Percentiles rank a stretch among this genome's conserved stretches.
phyloP scores from a whole-genome alignment of 2,888 invertebrate genomes.

The Alviniconcha strummeri region DNA sequence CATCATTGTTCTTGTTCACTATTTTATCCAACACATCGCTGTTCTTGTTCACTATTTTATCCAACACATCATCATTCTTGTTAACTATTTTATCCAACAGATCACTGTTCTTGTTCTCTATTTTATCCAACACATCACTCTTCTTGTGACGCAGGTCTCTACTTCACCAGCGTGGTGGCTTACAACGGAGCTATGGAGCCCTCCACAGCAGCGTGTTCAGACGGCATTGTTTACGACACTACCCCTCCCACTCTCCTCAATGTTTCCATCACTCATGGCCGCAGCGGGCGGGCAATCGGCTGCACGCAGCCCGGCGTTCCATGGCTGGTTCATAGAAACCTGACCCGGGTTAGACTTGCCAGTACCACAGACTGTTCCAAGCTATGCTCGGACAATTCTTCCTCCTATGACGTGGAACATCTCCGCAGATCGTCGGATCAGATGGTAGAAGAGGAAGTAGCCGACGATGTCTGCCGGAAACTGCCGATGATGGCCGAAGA shows the following conservation, averaged over 20 bases:
- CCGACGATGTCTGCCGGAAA: slow-evolving; percentile 34
- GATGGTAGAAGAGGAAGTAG: slow-evolving; percentile 27
- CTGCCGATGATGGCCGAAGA: slow-evolving; percentile 31
- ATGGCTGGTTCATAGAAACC: slow-evolving; percentile 36
- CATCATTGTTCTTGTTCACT: too few species aligned
- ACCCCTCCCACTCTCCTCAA: slow-evolving; percentile 21
- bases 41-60: too few species aligned
- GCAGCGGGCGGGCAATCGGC: neutral
- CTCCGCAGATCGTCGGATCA: neutral
- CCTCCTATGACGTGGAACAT: neutral
- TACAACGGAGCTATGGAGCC: slow-evolving; percentile 56
- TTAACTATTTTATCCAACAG: too few species aligned
- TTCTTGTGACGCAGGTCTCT: slow-evolving; percentile 38
- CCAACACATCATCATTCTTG: too few species aligned
- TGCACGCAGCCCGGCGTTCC: slow-evolving; percentile 24
- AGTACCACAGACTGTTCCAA: slow-evolving; percentile 15
- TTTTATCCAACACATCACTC: neutral
- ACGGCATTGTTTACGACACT: slow-evolving; percentile 50
- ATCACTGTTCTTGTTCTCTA: too few species aligned
- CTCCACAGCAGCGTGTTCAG: slow-evolving; percentile 53
- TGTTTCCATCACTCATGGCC: slow-evolving; percentile 4
- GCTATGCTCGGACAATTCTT: slow-evolving; percentile 11
- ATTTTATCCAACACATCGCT: too few species aligned
- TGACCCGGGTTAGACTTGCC: slow-evolving; percentile 25
- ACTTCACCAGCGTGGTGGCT: slow-evolving; percentile 51